phyloP scores from a whole-genome alignment of 2,113 vertebrate genomes.

The Tragulus kanchil region DNA sequence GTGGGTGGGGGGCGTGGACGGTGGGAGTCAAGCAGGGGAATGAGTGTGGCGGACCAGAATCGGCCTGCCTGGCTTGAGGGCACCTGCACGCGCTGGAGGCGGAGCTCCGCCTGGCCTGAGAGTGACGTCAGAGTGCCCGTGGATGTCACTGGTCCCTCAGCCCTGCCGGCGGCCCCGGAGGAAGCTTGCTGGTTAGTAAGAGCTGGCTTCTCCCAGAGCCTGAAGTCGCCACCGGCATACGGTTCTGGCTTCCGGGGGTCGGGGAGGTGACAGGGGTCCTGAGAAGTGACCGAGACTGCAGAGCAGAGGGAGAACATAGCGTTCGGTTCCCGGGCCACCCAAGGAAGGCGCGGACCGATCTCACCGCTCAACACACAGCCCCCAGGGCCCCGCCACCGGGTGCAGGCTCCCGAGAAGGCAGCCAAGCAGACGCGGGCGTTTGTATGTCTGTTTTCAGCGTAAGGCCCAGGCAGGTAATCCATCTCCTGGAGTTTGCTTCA shows the following conservation, averaged over 20 bases:
- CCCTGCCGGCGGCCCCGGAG: background rate
- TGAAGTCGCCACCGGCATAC: background rate
- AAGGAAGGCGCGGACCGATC: background rate
- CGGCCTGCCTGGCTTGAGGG: background rate
- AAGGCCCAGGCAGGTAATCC: background rate
- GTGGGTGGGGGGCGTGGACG: background rate
- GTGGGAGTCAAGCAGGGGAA: rapidly evolving
- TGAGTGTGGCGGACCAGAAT: background rate
- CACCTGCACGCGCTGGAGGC: background rate
- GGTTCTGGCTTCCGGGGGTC: background rate
- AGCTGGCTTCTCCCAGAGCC: background rate
- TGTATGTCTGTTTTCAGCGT: rapidly evolving
- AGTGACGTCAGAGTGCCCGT: background rate
- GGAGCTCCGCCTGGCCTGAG: background rate
- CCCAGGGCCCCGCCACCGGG: background rate
- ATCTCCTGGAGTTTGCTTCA: background rate
- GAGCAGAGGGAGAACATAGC: background rate
- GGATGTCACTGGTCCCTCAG: background rate
- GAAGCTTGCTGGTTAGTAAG: background rate
- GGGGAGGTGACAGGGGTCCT: background rate
- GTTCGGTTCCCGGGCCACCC: background rate
- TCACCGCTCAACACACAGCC: background rate
- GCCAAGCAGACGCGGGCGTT: rapidly evolving
- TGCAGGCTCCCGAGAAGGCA: background rate
- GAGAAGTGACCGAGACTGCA: background rate